Evolutionary conservation across 2,888 invertebrate species (phyloP).

Genomic region (Drosophila nr. fundita): DNA sequence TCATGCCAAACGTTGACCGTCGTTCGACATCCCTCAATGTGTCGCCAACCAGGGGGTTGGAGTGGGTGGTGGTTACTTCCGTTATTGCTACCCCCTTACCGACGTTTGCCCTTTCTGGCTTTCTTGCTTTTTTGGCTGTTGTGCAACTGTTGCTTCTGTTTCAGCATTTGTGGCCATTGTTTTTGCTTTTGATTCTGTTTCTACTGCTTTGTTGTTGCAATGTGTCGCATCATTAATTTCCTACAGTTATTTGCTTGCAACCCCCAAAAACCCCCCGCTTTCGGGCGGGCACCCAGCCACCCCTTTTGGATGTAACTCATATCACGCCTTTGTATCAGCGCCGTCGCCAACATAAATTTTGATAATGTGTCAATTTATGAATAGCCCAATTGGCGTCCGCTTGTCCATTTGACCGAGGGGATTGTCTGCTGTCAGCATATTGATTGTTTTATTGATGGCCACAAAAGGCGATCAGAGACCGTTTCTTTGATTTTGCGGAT

Average conservation of each 20-base stretch:
- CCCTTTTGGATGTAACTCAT: constrained; percentile 43
- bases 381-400: constrained; percentile 54
- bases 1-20: constrained; percentile 36
- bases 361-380: constrained; percentile 80
- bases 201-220: constrained; percentile 44
- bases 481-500: constrained; percentile 29
- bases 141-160: constrained; percentile 73
- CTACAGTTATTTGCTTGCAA: constrained; percentile 74
- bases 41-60: constrained; percentile 13
- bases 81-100: constrained; percentile 19
- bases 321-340: constrained; percentile 62
- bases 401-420: constrained; percentile 53
- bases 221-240: constrained; percentile 78
- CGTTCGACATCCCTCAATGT: constrained; percentile 48
- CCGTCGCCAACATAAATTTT: constrained; percentile 70
- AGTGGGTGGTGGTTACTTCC: constrained; percentile 41
- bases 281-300: background rate
- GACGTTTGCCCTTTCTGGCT: constrained; percentile 48
- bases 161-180: constrained; percentile 30
- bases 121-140: constrained; percentile 16
- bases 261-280: constrained; percentile 2
- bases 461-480: background rate
- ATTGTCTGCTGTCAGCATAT: constrained; percentile 77
- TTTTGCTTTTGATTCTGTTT: constrained; percentile 16
- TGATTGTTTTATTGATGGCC: constrained; percentile 78